phyloP scores from a whole-genome alignment of 2,797 vertebrate genomes.

The Propithecus deckenii region DNA sequence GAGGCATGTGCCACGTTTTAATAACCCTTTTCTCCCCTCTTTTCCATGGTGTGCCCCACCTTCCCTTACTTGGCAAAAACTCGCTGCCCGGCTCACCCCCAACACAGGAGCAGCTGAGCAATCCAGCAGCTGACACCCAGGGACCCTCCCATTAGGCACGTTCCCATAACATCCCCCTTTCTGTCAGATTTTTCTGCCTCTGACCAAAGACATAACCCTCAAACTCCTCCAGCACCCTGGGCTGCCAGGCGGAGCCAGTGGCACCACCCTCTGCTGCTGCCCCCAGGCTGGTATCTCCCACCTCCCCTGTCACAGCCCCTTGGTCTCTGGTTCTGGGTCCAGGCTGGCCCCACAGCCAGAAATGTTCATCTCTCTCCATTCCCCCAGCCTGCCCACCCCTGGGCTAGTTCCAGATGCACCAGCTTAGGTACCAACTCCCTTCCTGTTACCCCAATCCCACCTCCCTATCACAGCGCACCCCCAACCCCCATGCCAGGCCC shows the following conservation, averaged over 20 bases:
- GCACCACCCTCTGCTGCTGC: slow-evolving; percentile 31
- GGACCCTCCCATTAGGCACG: slow-evolving; percentile 15
- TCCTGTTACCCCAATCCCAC: not conserved
- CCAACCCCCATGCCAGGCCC: not conserved
- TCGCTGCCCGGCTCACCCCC: not conserved
- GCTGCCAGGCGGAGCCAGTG: not conserved
- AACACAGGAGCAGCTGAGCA: slow-evolving; percentile 47
- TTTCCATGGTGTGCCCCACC: slow-evolving; percentile 28
- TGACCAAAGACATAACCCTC: slow-evolving; percentile 29
- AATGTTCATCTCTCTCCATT: not conserved
- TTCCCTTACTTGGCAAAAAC: slow-evolving; percentile 75
- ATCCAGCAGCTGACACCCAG: slow-evolving; percentile 47
- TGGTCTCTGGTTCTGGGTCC: slow-evolving; percentile 18
- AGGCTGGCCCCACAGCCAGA: not conserved
- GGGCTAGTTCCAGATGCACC: not conserved
- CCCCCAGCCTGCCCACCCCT: not conserved
- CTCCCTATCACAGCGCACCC: not conserved
- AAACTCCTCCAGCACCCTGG: not conserved
- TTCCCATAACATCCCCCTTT: not conserved
- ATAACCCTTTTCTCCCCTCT: slow-evolving; percentile 39
- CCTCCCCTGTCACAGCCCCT: not conserved
- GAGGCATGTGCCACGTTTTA: slow-evolving; percentile 37
- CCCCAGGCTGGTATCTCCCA: not conserved
- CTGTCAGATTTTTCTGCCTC: slow-evolving; percentile 16
- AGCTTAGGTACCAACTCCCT: not conserved